Evolutionary conservation across 2,113 vertebrate genomes (phyloP), one percentile per base, ranked within the genome.

Genomic region (Mustela nigripes): DNA sequence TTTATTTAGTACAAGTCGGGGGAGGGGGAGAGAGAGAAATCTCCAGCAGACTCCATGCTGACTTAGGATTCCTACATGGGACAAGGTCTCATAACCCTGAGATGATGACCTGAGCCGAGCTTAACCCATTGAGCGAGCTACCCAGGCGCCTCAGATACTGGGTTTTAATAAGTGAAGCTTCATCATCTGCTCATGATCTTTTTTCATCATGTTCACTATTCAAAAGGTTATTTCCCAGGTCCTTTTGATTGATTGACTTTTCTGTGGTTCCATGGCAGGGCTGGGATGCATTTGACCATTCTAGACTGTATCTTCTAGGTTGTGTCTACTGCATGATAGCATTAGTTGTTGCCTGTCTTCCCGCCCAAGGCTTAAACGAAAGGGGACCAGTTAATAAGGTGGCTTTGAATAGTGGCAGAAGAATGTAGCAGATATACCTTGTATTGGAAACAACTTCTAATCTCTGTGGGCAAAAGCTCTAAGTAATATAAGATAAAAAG

Each of bases 381-480:
- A 81, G 10, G 79, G 82, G 28, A 2, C 36, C 74, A 36, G n/a
- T 97, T 93, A 94, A 53, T 87, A 94, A 69, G 50, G 12, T 63
- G 14, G 7, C 24, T 95, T 95, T 90, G 67, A 94, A 83, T 50
- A 67, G 11, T 58, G 76, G 4, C 62, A 63, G 33, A 85, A 58
- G 15, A 94, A 80, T 45, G 62, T 53, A 31, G 18, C 18, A 0
- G 19, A 5, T 50, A 36, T 33, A 36, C 19, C 56, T 76, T 11
- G 0, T 63, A 24, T 56, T 94, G 36, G 92, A 94, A 97, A 78
- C 89, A 94, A 48, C 15, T 42, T 95, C 60, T 89, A 83, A 65
- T 96, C 33, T 92, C 87, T 96, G 48, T 71, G 58, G 48, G 14
- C 11, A 60, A 92, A 93, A 94, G 71, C 18, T 67, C 39, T 84